Evolutionary conservation across 2,888 invertebrate species (phyloP), one percentile per base, ranked within the genome.

Genomic region (Crocallis elinguaria): DNA sequence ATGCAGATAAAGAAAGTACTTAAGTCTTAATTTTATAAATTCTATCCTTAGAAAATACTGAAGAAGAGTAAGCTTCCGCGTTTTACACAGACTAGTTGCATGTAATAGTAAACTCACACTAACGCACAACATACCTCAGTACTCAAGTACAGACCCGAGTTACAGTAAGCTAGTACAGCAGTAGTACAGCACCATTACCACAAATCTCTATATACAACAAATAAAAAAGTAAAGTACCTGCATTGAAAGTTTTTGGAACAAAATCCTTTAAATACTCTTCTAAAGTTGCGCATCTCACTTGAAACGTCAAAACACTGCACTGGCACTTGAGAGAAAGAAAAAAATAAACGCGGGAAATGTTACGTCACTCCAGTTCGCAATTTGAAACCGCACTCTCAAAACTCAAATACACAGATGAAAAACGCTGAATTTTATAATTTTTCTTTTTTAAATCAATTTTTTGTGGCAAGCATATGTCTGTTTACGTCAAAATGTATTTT

Each of bases 401-500:
- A 23, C 27, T n/a, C 16, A 3, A 30, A 16, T 9, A 0, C 23
- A 14, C n/a, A 23, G 30, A 17, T 33, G 1, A 17, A 3, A 12
- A 19, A 33, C n/a, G 3, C n/a, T 0, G 12, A 7, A 30, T 25
- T 23, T 38, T 21, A 11, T 5, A n/a, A 17, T 13, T 38, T 57
- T 25, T 43, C 14, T 60, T 64, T 57, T 57, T 52, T 49, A 32
- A 44, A 49, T 25, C 8, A 5, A 21, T 58, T 61, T 66, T 72
- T 77, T 71, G 71, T 64, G 77, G 75, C 86, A 72, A 78, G 75
- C 79, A 82, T 81, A 77, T 82, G 90, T 87, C 82, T 82, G 89
- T 86, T 88, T 88, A 85, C 86, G 81, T 83, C 88, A 88, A 87
- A 88, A 87, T 88, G 88, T 84, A 86, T 89, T 91, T 91, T 91